phyloP scores from a whole-genome alignment of 2,888 invertebrate genomes.

The Helobdella robusta region DNA sequence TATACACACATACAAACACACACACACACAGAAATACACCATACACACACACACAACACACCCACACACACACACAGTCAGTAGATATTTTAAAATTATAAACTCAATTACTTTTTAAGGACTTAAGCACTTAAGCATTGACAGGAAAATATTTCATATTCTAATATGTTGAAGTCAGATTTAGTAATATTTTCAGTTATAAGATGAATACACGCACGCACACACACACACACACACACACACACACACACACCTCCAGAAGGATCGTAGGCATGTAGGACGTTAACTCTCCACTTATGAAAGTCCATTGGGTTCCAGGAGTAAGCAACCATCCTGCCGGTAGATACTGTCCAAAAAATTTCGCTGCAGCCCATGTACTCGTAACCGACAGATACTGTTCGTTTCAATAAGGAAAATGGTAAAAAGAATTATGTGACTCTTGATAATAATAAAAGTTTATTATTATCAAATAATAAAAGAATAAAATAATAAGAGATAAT shows the following conservation, averaged over 20 bases:
- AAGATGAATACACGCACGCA: too few species aligned
- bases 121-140: too few species aligned
- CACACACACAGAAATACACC: background rate
- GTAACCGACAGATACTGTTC: conserved; percentile 73
- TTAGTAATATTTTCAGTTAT: too few species aligned
- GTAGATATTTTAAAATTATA: too few species aligned
- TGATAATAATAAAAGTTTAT: too few species aligned
- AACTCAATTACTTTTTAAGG: too few species aligned
- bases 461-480: background rate
- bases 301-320: conserved; percentile 85
- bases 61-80: too few species aligned
- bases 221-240: background rate
- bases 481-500: conserved; percentile 19
- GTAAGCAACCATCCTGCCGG: conserved; percentile 83
- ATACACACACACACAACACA: background rate
- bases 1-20: too few species aligned
- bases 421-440: too few species aligned
- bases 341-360: conserved; percentile 89
- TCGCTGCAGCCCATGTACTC: conserved; percentile 75
- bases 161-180: too few species aligned
- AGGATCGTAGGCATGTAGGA: conserved; percentile 96
- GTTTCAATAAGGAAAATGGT: too few species aligned
- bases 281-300: conserved; percentile 59
- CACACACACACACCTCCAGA: conserved; percentile 65
- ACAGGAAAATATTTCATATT: too few species aligned